Base-by-base conservation (phyloP, 2,888 invertebrate genomes). In the Melanophora roralis region DNA sequence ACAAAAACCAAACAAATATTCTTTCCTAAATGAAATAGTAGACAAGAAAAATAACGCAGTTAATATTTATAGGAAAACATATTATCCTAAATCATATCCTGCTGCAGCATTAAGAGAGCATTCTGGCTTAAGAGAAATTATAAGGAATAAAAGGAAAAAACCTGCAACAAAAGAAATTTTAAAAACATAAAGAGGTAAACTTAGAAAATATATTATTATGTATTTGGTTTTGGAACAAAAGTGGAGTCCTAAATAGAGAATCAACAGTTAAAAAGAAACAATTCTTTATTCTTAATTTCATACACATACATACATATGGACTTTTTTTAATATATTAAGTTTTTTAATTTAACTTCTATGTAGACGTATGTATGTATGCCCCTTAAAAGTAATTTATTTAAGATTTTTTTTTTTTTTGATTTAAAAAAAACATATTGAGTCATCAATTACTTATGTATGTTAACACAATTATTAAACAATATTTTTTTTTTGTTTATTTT, bases 361-460 rank as follows among this genome's bases (percentile, higher is more conserved):
- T 21, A 43, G 14, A 47, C 21, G 1, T n/a, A 27, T 47, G 21
- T 27, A 47, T 12, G 1, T n/a, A 27, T 47, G 21, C 49, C 27
- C 27, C 27, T 51, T 21, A 12, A n/a, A 27, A 27, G 2, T 23
- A 12, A n/a, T 40, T 40, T 72, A 55, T 53, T 53, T 55, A 47
- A 57, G 43, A 40, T 51, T 38, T 38, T 65, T 47, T 64, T 9
- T 47, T 21, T 57, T 47, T 1, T 14, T 34, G 51, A 40, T 67
- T 57, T 67, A 3, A 23, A 23, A 51, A 75, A 65, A 75, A 55
- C 43, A 36, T 36, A 60, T 75, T 76, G 47, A 77, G 45, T 71
- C 77, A 77, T 71, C 71, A 65, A 65, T 77, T 65, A 49, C 49
- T 49, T 49, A 19, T 47, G 11, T 49, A 19, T 47, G 11, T 47